Evolutionary conservation across 2,797 vertebrate species (phyloP).

Genomic region (Alcedo quadribrachys): DNA sequence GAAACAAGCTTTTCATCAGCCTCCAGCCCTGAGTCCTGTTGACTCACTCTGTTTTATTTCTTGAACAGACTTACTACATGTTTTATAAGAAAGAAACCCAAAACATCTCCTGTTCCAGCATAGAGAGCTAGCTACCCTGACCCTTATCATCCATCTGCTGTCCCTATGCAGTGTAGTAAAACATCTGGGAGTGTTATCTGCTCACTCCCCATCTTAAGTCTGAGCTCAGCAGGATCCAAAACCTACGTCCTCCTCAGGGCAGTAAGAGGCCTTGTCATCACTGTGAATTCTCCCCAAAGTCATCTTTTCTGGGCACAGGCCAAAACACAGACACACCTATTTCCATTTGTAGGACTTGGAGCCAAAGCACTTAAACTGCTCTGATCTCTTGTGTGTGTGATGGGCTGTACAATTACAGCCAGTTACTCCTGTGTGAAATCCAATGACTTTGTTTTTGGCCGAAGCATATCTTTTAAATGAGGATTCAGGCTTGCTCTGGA

Average conservation of each 20-base stretch:
- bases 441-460: constrained; percentile 40
- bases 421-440: neutral
- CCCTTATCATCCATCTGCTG: neutral
- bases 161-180: neutral
- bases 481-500: constrained; percentile 4
- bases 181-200: constrained; percentile 17
- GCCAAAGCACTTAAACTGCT: constrained; percentile 37
- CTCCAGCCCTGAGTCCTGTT: neutral
- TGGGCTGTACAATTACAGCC: neutral
- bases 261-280: constrained; percentile 12
- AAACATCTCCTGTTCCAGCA: neutral
- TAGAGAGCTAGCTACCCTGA: neutral
- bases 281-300: neutral
- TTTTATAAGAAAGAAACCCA: neutral
- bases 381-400: constrained; percentile 20
- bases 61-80: neutral
- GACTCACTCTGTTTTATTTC: neutral
- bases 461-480: constrained; percentile 13
- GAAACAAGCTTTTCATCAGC: constrained; percentile 32
- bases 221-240: neutral
- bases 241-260: neutral
- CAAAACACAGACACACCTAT: neutral
- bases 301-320: neutral
- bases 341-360: neutral
- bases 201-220: neutral